Base-by-base conservation (phyloP, 1,140 invertebrate genomes). In the Plectus sambesii region DNA sequence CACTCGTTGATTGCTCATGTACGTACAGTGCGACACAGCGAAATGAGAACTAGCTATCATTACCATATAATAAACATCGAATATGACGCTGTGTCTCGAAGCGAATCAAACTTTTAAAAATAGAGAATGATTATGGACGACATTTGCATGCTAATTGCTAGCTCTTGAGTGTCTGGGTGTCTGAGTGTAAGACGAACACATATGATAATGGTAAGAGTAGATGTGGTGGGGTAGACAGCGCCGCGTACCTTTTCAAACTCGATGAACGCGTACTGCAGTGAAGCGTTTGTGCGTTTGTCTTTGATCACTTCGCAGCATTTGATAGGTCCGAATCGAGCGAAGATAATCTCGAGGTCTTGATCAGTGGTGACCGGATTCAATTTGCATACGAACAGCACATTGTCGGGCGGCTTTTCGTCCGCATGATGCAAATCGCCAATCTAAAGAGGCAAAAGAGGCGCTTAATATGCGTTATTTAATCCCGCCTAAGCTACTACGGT, bases 301-400 rank as follows among this genome's bases (percentile, higher is more conserved):
- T 85, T 77, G 51, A 99, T 97, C 1, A 99, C 86, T 78, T 99
- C 94, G 77, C 93, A 98, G 56, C 81, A 82, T 42, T 82, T 78
- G 51, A 97, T 89, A 74, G 81, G 81, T 12, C 93, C 93, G 77
- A 97, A 98, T 60, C 90, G 76, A 61, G 86, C 87, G 63, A 98
- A 99, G 55, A 99, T 97, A 22, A 97, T 88, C 75, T 96, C 87
- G 3, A 97, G 74, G 72, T 97, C 90, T 59, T 97, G 90, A 70
- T 94, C 90, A 27, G 81, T 89, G 2, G 94, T 99, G 0, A 98
- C 89, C 23, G 93, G 90, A 77, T 99, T 99, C n/a, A 99, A 73
- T 76, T 99, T 99, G 73, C 94, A 99, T 5, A 99, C 87, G 75
- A 99, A 99, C 0, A 99, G 72, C 8, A 99, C 89, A 77, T 98